Percentiles rank a stretch among this genome's conserved stretches.
Evolutionary conservation across 2,797 vertebrate species (phyloP).

Genomic region (Agapornis canus): DNA sequence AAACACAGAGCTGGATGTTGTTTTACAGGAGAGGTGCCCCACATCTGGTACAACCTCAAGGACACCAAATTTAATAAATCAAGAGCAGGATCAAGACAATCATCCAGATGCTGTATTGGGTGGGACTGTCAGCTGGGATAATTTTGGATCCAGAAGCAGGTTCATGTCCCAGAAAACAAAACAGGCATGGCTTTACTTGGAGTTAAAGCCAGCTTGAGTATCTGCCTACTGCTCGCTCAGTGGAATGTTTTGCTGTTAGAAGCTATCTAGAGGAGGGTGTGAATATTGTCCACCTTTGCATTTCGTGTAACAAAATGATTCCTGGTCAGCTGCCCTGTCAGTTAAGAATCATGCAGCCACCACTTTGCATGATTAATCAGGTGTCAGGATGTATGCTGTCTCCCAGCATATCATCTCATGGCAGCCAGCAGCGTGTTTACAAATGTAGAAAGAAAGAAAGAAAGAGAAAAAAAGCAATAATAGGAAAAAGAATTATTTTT

Average conservation of each 20-base stretch:
- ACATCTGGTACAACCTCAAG: not conserved
- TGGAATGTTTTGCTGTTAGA: conserved; percentile 3
- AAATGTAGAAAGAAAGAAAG: conserved; percentile 30
- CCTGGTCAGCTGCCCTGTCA: conserved; percentile 74
- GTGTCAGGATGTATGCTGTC: conserved; percentile 71
- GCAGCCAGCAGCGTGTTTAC: conserved; percentile 63
- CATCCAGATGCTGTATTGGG: not conserved
- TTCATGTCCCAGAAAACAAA: not conserved
- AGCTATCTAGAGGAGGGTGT: conserved; percentile 56
- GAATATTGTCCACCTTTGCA: conserved; percentile 62
- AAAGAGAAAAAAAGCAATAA: conserved; percentile 48
- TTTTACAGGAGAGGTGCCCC: not conserved
- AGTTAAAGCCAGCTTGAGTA: conserved; percentile 1
- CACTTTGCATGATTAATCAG: conserved; percentile 75
- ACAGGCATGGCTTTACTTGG: not conserved
- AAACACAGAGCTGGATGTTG: not conserved
- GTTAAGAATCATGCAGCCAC: conserved; percentile 67
- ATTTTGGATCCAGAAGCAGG: conserved; percentile 1
- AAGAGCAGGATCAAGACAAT: not conserved
- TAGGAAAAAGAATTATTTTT: conserved; percentile 76
- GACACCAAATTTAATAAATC: conserved; percentile 4
- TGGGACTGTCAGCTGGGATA: conserved; percentile 36
- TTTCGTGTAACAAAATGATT: conserved; percentile 69
- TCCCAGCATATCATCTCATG: conserved; percentile 64
- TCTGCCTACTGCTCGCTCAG: not conserved